Evolutionary conservation across 2,113 vertebrate species (phyloP).

Genomic region (Sarotherodon lohbergeri): DNA sequence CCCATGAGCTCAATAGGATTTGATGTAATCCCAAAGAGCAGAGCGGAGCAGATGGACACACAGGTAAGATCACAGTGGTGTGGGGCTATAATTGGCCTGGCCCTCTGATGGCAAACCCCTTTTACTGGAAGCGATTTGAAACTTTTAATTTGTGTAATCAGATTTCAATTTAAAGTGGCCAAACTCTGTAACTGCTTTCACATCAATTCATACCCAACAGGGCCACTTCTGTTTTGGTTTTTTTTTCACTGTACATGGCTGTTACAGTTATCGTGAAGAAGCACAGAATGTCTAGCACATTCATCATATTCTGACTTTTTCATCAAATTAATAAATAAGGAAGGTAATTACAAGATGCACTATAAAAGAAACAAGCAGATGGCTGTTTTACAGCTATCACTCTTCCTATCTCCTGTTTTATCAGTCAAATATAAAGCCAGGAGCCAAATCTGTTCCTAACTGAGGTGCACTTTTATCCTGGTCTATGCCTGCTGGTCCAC

Average conservation of each 20-base stretch:
- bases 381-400: background rate
- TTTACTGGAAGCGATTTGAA: constrained; percentile 37
- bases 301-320: background rate
- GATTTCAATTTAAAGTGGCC: background rate
- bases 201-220: background rate
- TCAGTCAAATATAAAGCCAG: background rate
- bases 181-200: background rate
- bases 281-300: background rate
- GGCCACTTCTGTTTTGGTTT: background rate
- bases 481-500: background rate
- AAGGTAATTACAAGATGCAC: background rate
- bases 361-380: background rate
- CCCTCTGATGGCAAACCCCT: constrained; percentile 26
- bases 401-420: constrained; percentile 6
- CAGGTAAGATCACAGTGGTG: constrained; percentile 61
- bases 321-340: constrained; percentile 4
- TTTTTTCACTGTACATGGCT: background rate
- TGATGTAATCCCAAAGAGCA: constrained; percentile 65
- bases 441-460: background rate
- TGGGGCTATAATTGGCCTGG: constrained; percentile 57
- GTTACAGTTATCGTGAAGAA: background rate
- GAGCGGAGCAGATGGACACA: constrained; percentile 63
- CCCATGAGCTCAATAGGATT: constrained; percentile 64
- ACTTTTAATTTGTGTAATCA: constrained; percentile 35
- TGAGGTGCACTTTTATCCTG: background rate